phyloP scores from a whole-genome alignment of 2,797 vertebrate genomes.

The Liparis tanakae region DNA sequence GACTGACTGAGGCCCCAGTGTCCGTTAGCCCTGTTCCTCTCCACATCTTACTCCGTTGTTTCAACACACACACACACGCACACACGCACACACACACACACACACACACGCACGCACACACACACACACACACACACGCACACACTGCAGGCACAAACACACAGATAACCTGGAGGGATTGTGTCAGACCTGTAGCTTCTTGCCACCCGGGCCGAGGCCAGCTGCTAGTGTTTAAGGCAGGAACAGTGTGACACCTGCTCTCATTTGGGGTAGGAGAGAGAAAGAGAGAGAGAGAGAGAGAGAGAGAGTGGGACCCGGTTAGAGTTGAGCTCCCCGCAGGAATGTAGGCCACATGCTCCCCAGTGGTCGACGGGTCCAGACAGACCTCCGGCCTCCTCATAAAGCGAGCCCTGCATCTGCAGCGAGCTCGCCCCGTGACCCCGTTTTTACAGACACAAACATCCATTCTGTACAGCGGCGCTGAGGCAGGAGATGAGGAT shows the following conservation, averaged over 20 bases:
- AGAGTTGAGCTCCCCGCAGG: conserved; percentile 40
- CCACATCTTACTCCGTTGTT: conserved; percentile 24
- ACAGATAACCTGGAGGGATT: conserved; percentile 44
- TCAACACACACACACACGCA: neutral
- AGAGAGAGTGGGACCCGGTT: conserved; percentile 13
- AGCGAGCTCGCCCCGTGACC: conserved; percentile 48
- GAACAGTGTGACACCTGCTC: conserved; percentile 73
- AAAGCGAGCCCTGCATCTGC: conserved; percentile 38
- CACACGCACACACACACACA: conserved; percentile 18
- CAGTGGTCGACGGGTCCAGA: conserved; percentile 50
- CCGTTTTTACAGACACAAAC: conserved; percentile 42
- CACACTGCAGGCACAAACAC: conserved; percentile 20
- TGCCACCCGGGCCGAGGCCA: conserved; percentile 56
- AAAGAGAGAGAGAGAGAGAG: conserved; percentile 20
- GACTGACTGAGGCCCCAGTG: conserved; percentile 6
- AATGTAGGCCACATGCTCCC: conserved; percentile 61
- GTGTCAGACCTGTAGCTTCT: conserved; percentile 70
- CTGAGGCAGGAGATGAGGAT: conserved; percentile 44
- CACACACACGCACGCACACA: too few species aligned
- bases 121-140: conserved; percentile 21
- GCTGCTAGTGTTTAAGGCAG: conserved; percentile 59
- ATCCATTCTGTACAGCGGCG: conserved; percentile 15
- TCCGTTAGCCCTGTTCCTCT: conserved; percentile 17
- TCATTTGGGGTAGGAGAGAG: conserved; percentile 19
- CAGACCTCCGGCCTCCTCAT: conserved; percentile 53